Base-by-base conservation (phyloP, 1,140 invertebrate genomes). In the Polypedilum vanderplanki region DNA sequence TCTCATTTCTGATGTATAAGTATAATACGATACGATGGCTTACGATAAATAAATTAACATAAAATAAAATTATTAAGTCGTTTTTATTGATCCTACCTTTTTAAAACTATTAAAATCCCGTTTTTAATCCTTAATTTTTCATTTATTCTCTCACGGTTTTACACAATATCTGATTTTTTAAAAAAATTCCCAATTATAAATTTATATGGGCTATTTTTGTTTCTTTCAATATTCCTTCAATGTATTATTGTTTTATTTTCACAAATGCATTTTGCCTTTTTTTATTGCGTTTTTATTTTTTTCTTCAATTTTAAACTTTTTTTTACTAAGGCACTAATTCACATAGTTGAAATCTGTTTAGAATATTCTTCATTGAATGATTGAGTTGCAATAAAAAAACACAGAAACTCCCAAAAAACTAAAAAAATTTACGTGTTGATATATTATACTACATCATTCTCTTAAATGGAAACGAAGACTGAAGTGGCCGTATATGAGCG, bases 121-220 rank as follows among this genome's bases (percentile, higher is more conserved):
- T 70, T 70, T 70, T 70, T 9, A 18, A 70, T 22, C 65, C 17
- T 22, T 22, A 70, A 17, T 20, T 20, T 67, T 2, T 70, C 18
- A 18, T 70, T 18, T 70, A 70, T 70, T 18, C 64, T 8, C 64
- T 70, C 41, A 67, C 8, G 3, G 2, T 1, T 15, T 15, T 57
- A 15, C 46, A 57, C n/a, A 17, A 15, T 57, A n/a, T 57, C n/a
- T 57, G 46, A 1, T 57, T 12, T 18, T 22, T 70, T 18, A 57
- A 70, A 70, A 70, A 70, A 22, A 70, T 18, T 70, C 18, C 17
- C 20, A 20, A 70, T 18, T 22, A 70, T 70, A 22, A 70, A 20
- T 18, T 70, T 70, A 9, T 70, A 22, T 70, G 65, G 65, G 65
- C 65, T 70, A 70, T 70, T 70, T 70, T 70, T 70, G 17, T 70